Base-by-base conservation (phyloP, 2,888 invertebrate species). In the Chrysopilus asiliformis region DNA sequence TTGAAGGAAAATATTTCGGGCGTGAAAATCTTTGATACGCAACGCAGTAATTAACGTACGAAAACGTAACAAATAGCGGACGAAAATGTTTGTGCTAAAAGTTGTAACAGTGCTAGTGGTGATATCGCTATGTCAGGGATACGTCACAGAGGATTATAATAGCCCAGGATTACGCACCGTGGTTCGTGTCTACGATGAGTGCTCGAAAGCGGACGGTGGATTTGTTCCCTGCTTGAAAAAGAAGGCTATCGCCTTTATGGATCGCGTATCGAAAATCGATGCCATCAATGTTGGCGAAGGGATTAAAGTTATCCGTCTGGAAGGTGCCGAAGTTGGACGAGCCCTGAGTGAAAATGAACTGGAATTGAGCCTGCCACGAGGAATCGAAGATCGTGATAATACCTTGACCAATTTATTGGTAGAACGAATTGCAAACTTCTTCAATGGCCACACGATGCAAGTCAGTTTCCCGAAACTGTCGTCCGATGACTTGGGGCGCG, bases 181-280 rank as follows among this genome's bases (percentile, higher is more conserved):
- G 4, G 64, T 75, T 50, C 74, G 76, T 50, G 69, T 85, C 44
- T 85, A 83, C 57, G 83, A 84, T 48, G 85, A 85, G 49, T 85
- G 85, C 53, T 72, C 73, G 43, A 70, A 72, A 44, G 61, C 75
- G 2, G 77, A 76, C 41, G 63, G 66, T 40, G 81, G 78, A 32
- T 66, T 84, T 35, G 65, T 77, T 35, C 76, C 78, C 16, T 85
- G 85, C 55, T 63, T 85, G 34, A 84, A 85, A 66, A 82, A 80
- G 59, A 84, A 83, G 54, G 83, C 83, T 1, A 75, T 84, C 39
- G 65, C 79, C 2, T 83, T 84, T 56, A 74, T 85, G 46, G 84
- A 84, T 51, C 68, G 84, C 32, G 70, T 83, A 17, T 72, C 77
- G 1, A 70, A 77, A 41, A 76, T 84, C 65, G 79, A 80, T 16